A percentile compares a stretch with the other conserved stretches of the same genome.
These are phyloP conservation scores for Sesamia inferens DNA, from an alignment of 2,888 invertebrate species.

Conservation along the genomic window DNA sequence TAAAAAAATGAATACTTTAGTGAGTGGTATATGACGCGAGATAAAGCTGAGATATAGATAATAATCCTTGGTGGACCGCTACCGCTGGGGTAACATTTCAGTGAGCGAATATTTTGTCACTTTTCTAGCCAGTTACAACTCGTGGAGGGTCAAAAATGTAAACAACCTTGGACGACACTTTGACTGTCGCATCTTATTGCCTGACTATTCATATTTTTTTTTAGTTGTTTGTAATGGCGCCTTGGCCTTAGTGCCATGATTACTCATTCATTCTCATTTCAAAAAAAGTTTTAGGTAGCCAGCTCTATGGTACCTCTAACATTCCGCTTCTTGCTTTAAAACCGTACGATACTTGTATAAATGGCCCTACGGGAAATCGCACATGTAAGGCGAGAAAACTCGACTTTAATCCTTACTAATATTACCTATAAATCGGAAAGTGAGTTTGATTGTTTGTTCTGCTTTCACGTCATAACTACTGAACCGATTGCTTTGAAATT, in stretches of 20 bases:
- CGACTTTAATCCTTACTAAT: no score
- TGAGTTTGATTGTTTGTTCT: no score
- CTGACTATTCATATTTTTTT: no score
- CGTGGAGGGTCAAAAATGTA: background rate
- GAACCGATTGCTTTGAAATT: no score
- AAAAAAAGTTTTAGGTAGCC: background rate
- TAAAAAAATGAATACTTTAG: background rate
- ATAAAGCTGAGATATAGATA: background rate
- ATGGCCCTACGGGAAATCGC: conserved; percentile 10
- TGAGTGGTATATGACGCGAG: background rate
- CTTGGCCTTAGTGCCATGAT: background rate
- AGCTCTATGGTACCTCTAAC: background rate
- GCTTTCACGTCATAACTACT: no score
- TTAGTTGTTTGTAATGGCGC: no score
- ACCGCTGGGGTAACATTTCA: background rate
- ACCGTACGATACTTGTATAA: conserved; percentile 2
- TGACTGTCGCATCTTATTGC: background rate
- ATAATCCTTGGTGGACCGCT: background rate
- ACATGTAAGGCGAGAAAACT: background rate
- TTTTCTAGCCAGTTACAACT: background rate
- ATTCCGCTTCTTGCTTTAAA: conserved; percentile 14
- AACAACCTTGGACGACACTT: background rate
- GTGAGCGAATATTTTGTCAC: background rate
- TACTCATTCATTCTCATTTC: background rate
- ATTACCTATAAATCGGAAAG: no score